These are phyloP conservation scores for Liparis tanakae DNA, from an alignment of 2,797 vertebrate genomes.

Conservation along the genomic window DNA sequence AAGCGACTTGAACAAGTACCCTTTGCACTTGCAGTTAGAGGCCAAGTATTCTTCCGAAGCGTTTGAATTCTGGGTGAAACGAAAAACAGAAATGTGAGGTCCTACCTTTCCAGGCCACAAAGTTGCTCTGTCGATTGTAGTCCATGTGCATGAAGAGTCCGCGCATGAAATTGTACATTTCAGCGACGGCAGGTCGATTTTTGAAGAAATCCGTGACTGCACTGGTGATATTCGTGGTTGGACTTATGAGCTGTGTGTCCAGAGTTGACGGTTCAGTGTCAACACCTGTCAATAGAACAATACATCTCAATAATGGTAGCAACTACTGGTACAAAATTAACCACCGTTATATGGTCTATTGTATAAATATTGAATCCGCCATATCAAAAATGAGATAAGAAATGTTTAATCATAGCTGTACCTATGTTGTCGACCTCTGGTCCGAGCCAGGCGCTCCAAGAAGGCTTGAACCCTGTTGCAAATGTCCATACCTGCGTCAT, in stretches of 20 bases:
- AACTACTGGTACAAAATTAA: background rate
- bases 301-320: background rate
- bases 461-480: conserved; percentile 72
- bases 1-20: no score
- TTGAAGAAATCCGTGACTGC: conserved; percentile 80
- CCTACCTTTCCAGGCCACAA: conserved; percentile 84
- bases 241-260: conserved; percentile 55
- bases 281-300: conserved; percentile 27
- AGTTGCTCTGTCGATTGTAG: conserved; percentile 79
- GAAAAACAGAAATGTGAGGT: background rate
- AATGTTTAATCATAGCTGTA: conserved; percentile 41
- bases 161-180: conserved; percentile 85
- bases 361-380: no score
- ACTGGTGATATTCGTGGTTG: conserved; percentile 63
- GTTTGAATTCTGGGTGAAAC: background rate
- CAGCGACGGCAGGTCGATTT: conserved; percentile 79
- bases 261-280: background rate
- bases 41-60: background rate
- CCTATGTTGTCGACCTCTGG: conserved; percentile 69
- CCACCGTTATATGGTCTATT: background rate
- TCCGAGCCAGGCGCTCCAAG: conserved; percentile 78
- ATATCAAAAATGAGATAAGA: background rate
- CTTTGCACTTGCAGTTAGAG: background rate
- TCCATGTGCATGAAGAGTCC: conserved; percentile 85
- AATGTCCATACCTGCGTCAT: conserved; percentile 80